These are phyloP conservation scores for Fistularia commersonii DNA, from an alignment of 2,797 vertebrate species.

Conservation along the genomic window DNA sequence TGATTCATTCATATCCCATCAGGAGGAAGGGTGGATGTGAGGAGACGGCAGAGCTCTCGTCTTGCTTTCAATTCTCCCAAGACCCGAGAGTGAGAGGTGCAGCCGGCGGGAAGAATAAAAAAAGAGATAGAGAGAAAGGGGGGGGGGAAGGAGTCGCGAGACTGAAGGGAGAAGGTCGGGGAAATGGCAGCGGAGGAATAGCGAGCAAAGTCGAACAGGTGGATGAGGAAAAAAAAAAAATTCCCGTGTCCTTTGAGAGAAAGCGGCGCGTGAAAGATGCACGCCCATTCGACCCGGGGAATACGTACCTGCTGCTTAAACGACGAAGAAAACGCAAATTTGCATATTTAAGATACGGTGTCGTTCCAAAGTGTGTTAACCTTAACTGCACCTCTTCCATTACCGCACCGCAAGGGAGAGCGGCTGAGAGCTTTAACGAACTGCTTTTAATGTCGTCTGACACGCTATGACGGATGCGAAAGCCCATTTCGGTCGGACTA, in stretches of 20 bases:
- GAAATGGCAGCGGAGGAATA: conserved; percentile 21
- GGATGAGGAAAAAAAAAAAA: not conserved
- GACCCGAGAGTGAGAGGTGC: conserved; percentile 45
- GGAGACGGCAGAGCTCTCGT: conserved; percentile 13
- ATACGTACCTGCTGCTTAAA: conserved; percentile 11
- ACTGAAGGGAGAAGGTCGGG: conserved; percentile 23
- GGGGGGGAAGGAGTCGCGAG: conserved; percentile 22
- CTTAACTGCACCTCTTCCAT: conserved; percentile 32
- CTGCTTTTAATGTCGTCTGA: conserved; percentile 41
- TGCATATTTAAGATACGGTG: conserved; percentile 30
- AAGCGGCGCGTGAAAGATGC: conserved; percentile 14
- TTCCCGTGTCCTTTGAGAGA: conserved; percentile 20
- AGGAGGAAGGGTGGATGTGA: conserved; percentile 23
- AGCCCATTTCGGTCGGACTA: conserved; percentile 35
- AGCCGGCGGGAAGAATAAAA: conserved; percentile 21
- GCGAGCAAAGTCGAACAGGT: not conserved
- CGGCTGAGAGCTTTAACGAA: conserved; percentile 40
- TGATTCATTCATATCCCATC: conserved; percentile 30
- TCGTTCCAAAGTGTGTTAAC: conserved; percentile 18
- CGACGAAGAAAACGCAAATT: conserved; percentile 6
- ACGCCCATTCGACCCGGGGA: conserved; percentile 15
- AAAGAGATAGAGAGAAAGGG: conserved; percentile 39
- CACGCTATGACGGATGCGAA: conserved; percentile 31
- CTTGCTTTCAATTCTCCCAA: conserved; percentile 35
- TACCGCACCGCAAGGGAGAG: conserved; percentile 14